Base-by-base conservation (phyloP, 2,888 invertebrate genomes). In the Linyphia triangularis region DNA sequence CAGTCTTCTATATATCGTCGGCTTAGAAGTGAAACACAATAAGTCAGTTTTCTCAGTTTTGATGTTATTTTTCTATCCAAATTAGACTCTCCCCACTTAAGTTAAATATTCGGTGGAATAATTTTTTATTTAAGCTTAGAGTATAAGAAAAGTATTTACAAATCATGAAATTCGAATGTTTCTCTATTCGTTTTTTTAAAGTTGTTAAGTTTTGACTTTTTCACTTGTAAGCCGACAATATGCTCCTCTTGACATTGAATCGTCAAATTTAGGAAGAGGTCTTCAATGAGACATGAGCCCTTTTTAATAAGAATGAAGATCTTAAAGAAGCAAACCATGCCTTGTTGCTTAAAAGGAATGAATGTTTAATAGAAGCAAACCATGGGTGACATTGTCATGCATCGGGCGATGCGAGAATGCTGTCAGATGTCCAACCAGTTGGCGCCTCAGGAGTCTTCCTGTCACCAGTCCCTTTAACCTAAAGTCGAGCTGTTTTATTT, bases 401-500 rank as follows among this genome's bases (percentile, higher is more conserved):
- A 16, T 16, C 51, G n/a, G 16, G 16, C 51, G 10, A 40, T n/a
- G 13, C 51, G n/a, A 26, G 24, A 13, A 19, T 19, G 37, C 69
- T 13, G 33, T 30, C 33, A 69, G 22, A 69, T 13, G 37, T 19
- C 24, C 37, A 69, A 40, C 24, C 16, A 10, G 13, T 70, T 70
- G 70, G 70, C 70, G 70, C 70, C 43, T 70, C 24, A 22, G 26
- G n/a, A 57, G 16, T 69, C 37, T 19, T 28, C 7, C 51, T 72
- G 57, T 43, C 30, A n/a, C 28, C 57, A 73, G 4, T 51, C 30
- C 19, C n/a, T 43, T 51, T 59, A 57, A 73, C 30, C 19, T 51
- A 70, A 70, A 70, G 43, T 9, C 57, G 57, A 51, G 30, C 24
- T 72, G 30, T 73, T 59, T 57, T 57, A 57, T 59, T 75, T 61